These are phyloP conservation scores for Mellivora capensis DNA, from an alignment of 2,113 vertebrate species.

Conservation along the genomic window DNA sequence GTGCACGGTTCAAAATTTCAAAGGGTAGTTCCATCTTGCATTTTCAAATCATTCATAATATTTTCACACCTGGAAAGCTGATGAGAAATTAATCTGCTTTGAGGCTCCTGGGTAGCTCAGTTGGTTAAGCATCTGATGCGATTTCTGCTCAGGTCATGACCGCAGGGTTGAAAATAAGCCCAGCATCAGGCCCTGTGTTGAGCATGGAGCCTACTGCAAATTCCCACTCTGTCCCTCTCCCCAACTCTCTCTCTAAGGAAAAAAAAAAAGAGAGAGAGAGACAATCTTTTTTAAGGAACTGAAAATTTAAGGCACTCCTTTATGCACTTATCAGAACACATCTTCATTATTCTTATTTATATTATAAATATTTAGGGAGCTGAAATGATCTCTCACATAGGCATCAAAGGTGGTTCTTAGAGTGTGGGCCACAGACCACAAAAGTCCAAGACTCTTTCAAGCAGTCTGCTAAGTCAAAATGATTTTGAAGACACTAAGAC, in stretches of 20 bases:
- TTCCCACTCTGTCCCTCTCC: neutral
- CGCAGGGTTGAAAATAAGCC: neutral
- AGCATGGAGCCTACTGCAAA: neutral
- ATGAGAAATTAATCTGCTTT: neutral
- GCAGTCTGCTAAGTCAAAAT: neutral
- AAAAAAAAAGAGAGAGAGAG: neutral
- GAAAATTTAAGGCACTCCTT: neutral
- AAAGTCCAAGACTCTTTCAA: neutral
- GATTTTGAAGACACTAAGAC: neutral
- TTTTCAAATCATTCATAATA: neutral
- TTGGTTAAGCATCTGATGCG: neutral
- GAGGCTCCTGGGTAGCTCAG: neutral
- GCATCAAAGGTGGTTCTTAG: neutral
- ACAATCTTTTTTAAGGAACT: neutral
- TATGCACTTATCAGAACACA: neutral
- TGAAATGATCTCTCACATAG: neutral
- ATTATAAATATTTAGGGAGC: neutral
- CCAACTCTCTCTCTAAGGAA: neutral
- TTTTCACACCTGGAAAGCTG: neutral
- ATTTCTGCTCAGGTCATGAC: neutral
- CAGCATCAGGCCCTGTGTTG: too few relatives aligned
- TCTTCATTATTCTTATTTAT: neutral
- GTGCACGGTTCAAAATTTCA: neutral
- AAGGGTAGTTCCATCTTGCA: neutral
- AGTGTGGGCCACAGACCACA: neutral